Evolutionary conservation across 2,888 invertebrate genomes (phyloP), one percentile per base, ranked within the genome.

Genomic region (Aromia moschata): DNA sequence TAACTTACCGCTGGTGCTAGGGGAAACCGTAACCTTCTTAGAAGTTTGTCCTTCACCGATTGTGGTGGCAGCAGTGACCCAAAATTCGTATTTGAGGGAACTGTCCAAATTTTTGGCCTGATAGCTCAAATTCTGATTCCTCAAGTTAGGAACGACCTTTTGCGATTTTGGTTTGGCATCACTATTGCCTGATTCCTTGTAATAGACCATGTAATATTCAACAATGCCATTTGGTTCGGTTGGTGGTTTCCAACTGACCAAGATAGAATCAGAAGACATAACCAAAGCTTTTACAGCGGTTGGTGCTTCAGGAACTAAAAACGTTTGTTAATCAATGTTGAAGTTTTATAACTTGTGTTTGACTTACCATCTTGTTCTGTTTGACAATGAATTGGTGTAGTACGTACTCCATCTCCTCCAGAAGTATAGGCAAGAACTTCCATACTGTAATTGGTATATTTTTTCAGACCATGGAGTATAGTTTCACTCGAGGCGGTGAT

Each of bases 371-470:
- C 97, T 83, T 97, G 96, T 84, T 95, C 94, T 46, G 97, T 97
- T 83, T 92, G 92, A 79, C 96, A 95, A 80, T 94, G 94, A 70
- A 96, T 93, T 4, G 93, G 91, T 12, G 86, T 85, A 69, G 92
- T 91, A 69, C 94, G 88, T 41, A 95, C 95, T 62, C 97, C 96
- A 79, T 97, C 96, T 9, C 98, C 98, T 65, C 95, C 96, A 56
- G 95, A 91, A 4, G 97, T 97, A 74, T 91, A 96, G 15, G 97
- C 96, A 71, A 96, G 83, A 25, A 98, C 95, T 85, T 96, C 95
- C 89, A 98, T 94, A 57, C 95, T 96, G 82, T 97, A 98, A 83
- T 98, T 97, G 1, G 96, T 97, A 82, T 90, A 96, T 80, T 96
- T 96, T 80, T 94, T 93, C 52, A 98, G 85, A 51, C 94, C 94